Base-by-base conservation (phyloP, 1,140 invertebrate genomes). In the Drosophila quadrilineata region DNA sequence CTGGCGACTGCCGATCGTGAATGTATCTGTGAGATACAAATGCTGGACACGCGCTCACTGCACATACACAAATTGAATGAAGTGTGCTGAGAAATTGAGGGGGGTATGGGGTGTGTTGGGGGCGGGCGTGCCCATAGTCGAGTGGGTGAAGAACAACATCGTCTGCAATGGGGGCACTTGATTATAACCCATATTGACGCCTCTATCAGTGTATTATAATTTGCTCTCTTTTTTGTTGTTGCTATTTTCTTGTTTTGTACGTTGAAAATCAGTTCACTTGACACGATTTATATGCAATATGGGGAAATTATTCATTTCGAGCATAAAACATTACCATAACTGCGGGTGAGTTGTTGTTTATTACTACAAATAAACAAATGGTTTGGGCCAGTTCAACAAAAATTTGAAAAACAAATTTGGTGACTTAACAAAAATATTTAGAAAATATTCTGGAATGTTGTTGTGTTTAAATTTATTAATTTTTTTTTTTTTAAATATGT, bases 211-310 rank as follows among this genome's bases (percentile, higher is more conserved):
- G 29, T 48, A 38, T 56, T 49, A 24, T 38, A 29, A 49, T 17
- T 6, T 48, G 14, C 5, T 35, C 1, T 6, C 2, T 64, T 57
- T 36, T 33, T 16, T 8, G 6, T 16, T n/a, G n/a, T n/a, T n/a
- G n/a, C n/a, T n/a, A n/a, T n/a, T n/a, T n/a, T n/a, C n/a, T n/a
- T n/a, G n/a, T n/a, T 16, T 10, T 19, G 31, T 48, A 53, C 38
- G 16, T 10, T 12, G 17, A 24, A 48, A 48, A 53, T 35, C 48
- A 58, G 26, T 49, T 24, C 58, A 53, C 31, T 72, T 69, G 72
- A 72, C 63, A 58, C 82, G 72, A 80, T 80, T 72, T 82, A 82
- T 76, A 64, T 52, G 45, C 22, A 40, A 52, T 52, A 71, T 59
- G 57, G n/a, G n/a, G n/a, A n/a, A n/a, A n/a, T n/a, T 79, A 46